Conservation (phyloP, 2,888 invertebrate genomes). For the Tetheella fluctuosa region DNA sequence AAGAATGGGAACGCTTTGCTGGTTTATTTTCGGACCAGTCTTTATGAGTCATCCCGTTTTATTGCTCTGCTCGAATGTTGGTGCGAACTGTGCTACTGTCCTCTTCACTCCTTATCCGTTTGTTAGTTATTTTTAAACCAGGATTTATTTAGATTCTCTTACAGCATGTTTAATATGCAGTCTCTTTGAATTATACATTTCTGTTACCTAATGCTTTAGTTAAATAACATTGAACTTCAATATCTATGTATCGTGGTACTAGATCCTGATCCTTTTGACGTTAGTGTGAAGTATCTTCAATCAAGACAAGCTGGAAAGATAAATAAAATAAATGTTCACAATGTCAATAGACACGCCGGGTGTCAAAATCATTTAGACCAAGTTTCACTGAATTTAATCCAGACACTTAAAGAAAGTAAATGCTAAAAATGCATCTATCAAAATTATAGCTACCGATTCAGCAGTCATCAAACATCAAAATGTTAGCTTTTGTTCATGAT, state of each 20-base stretch:
- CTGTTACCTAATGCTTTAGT: neutral
- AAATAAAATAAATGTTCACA: neutral
- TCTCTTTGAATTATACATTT: neutral
- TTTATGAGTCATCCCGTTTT: conserved; percentile 32
- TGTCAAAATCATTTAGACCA: neutral
- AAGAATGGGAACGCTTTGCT: conserved; percentile 23
- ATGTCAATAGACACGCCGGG: neutral
- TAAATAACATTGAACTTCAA: neutral
- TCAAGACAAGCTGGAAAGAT: neutral
- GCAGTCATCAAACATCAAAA: conserved; percentile 9
- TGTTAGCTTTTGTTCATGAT: neutral
- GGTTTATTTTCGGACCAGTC: conserved; percentile 32
- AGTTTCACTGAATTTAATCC: conserved; percentile 11
- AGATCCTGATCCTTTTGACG: neutral
- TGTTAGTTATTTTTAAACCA: conserved; percentile 5
- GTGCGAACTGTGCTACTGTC: conserved; percentile 6
- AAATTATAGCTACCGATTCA: conserved; percentile 20
- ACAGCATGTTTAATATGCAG: conserved; percentile 1
- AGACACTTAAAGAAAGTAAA: conserved; percentile 29
- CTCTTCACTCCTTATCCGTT: conserved; percentile 11
- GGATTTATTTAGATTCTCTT: neutral
- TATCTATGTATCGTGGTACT: neutral
- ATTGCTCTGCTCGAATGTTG: conserved; percentile 15
- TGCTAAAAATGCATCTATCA: conserved; percentile 25
- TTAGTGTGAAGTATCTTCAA: neutral